A percentile compares a stretch with the other conserved stretches of the same genome.
These are phyloP conservation scores for Trichomycterus rosablanca DNA, from an alignment of 2,113 vertebrate species.

Conservation along the genomic window DNA sequence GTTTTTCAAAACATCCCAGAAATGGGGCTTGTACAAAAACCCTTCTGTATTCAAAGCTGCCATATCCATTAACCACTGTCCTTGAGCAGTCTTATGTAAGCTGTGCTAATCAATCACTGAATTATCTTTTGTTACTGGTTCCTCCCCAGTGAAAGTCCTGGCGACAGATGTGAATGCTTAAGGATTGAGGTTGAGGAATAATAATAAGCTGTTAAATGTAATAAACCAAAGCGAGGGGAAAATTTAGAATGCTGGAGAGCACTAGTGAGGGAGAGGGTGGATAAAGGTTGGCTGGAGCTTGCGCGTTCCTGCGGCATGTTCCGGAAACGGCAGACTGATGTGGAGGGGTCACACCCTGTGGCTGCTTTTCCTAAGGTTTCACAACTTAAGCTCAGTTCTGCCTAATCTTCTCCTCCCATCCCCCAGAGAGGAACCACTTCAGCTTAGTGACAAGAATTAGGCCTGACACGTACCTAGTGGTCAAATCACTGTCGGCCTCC, in stretches of 20 bases:
- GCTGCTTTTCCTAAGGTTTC: slow-evolving; percentile 2
- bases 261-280: slow-evolving; percentile 25
- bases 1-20: no score
- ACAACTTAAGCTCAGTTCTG: slow-evolving; percentile 1
- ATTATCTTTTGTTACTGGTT: slow-evolving; percentile 13
- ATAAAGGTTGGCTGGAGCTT: slow-evolving; percentile 49
- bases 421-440: background rate
- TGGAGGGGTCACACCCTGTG: slow-evolving; percentile 36
- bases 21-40: no score
- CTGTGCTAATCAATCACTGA: background rate
- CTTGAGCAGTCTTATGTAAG: slow-evolving; percentile 1
- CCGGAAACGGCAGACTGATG: slow-evolving; percentile 45
- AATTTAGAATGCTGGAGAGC: background rate
- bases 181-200: background rate
- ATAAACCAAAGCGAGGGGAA: background rate
- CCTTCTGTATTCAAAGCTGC: background rate
- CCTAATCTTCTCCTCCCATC: background rate
- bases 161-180: background rate
- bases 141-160: background rate
- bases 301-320: slow-evolving; percentile 50
- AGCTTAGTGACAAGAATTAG: background rate
- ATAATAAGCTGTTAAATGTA: slow-evolving; percentile 1
- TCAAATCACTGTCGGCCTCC: background rate
- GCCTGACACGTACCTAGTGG: background rate
- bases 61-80: background rate